These are phyloP conservation scores for Paramormyrops hopkinsi DNA, from an alignment of 2,797 vertebrate species.

Conservation along the genomic window DNA sequence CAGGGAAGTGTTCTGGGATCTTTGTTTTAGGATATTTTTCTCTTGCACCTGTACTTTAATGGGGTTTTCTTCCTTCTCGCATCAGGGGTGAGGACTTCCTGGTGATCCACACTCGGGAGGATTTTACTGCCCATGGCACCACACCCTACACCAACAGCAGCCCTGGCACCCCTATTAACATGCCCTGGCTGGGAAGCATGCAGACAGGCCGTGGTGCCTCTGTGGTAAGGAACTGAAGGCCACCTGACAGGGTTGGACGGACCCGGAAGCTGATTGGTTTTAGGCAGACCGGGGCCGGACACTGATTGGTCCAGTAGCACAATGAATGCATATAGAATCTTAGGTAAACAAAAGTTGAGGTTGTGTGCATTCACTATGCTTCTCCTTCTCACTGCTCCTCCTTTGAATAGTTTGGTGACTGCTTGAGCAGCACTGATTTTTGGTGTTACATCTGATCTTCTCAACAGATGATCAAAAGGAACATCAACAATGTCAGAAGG, in stretches of 20 bases:
- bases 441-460: background rate
- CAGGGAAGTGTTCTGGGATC: background rate
- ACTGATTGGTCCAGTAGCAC: background rate
- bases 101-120: constrained; percentile 84
- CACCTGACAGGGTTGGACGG: background rate
- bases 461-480: constrained; percentile 88
- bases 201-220: constrained; percentile 93
- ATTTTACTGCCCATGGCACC: constrained; percentile 75
- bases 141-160: constrained; percentile 93
- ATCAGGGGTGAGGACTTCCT: constrained; percentile 84
- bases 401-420: background rate
- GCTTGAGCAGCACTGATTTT: background rate
- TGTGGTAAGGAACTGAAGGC: constrained; percentile 1
- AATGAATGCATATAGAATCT: background rate
- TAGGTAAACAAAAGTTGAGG: background rate
- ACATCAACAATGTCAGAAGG: constrained; percentile 92
- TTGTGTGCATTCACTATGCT: background rate
- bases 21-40: background rate
- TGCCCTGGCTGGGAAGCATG: constrained; percentile 90
- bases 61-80: background rate
- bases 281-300: background rate
- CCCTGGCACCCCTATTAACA: constrained; percentile 91
- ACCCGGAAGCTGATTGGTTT: background rate
- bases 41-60: background rate
- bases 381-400: background rate